These are phyloP conservation scores for Lepidothrix coronata DNA, from an alignment of 2,113 vertebrate genomes.

Conservation along the genomic window DNA sequence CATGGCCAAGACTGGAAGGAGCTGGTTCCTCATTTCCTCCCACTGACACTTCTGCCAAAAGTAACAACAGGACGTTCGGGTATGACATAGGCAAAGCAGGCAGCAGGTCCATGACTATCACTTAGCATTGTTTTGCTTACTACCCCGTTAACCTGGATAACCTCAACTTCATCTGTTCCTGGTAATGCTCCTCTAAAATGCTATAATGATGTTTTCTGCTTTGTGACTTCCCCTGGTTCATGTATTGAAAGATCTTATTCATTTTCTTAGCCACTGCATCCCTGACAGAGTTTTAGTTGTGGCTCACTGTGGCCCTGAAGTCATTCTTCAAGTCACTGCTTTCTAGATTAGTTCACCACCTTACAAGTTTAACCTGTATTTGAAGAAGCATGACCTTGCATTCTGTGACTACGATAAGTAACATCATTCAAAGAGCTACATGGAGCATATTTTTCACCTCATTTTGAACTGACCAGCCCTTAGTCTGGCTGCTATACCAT, in stretches of 20 bases:
- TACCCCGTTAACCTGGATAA: not conserved
- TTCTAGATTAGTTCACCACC: conserved; percentile 8
- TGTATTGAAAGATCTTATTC: not conserved
- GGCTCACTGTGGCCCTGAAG: not conserved
- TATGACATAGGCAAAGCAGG: not conserved
- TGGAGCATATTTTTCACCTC: not conserved
- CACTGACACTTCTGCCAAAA: not conserved
- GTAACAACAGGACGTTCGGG: not conserved
- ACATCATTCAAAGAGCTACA: not conserved
- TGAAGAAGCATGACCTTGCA: conserved; percentile 17
- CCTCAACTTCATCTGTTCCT: not conserved
- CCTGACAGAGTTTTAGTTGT: not conserved
- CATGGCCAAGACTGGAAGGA: not conserved
- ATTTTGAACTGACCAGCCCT: not conserved
- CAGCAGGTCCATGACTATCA: not conserved
- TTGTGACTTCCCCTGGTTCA: not conserved
- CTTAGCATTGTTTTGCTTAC: not conserved
- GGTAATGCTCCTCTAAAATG: not conserved
- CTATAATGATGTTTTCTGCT: not conserved
- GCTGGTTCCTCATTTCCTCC: not conserved
- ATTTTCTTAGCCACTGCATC: not conserved
- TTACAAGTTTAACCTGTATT: conserved; percentile 13
- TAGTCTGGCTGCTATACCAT: not conserved
- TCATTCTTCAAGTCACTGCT: conserved; percentile 24
- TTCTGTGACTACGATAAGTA: conserved; percentile 19